Conservation (phyloP, 2,113 vertebrate species). For the Sphaerodactylus townsendi region DNA sequence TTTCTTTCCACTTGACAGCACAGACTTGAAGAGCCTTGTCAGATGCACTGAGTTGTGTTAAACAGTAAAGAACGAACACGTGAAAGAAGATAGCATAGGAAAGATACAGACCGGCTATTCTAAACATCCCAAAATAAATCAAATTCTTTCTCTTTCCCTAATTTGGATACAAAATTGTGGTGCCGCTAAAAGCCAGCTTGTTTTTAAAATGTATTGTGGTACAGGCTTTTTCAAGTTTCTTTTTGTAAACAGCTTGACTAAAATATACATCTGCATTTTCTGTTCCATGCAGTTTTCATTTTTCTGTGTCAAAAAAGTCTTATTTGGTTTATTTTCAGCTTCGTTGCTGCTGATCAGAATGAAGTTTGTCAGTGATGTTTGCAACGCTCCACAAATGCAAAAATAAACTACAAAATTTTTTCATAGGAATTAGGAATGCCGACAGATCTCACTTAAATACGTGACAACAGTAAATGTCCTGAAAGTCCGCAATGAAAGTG, state of each 20-base stretch:
- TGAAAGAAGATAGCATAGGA: slow-evolving; percentile 15
- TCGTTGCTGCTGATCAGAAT: neutral
- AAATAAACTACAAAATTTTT: too few relatives aligned
- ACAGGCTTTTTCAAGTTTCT: neutral
- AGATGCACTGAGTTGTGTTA: slow-evolving; percentile 21
- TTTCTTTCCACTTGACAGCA: neutral
- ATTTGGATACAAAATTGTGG: neutral
- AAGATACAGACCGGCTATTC: neutral
- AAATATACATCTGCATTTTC: neutral
- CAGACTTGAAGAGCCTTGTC: slow-evolving; percentile 8
- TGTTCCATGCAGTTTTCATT: neutral
- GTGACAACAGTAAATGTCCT: too few relatives aligned
- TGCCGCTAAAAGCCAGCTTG: neutral
- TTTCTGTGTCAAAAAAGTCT: neutral
- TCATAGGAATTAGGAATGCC: too few relatives aligned
- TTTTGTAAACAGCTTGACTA: neutral
- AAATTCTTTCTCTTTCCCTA: neutral
- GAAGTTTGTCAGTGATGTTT: too few relatives aligned
- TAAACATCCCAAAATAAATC: neutral
- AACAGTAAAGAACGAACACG: neutral
- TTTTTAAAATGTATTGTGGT: neutral
- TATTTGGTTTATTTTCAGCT: neutral
- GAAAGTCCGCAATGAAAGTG: too few relatives aligned
- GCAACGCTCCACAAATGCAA: too few relatives aligned
- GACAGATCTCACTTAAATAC: too few relatives aligned